phyloP scores from a whole-genome alignment of 2,888 invertebrate genomes.

The Brachyptera risi region DNA sequence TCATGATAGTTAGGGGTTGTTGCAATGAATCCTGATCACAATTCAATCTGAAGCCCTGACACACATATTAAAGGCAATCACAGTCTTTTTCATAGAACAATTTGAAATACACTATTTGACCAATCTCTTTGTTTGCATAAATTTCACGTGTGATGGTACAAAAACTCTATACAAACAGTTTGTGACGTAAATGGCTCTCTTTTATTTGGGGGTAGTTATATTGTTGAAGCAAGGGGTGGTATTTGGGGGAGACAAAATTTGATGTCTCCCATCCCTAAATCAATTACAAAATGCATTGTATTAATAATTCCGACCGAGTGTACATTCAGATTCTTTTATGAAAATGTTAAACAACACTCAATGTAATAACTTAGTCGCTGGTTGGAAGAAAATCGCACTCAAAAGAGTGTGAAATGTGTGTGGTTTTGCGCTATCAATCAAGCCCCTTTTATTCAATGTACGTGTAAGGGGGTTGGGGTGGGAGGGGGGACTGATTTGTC shows the following conservation, averaged over 20 bases:
- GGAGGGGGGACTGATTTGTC: constrained; percentile 13
- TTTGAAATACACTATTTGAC: constrained; percentile 10
- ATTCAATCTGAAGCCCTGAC: neutral
- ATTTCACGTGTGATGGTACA: no score
- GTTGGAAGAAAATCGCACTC: neutral
- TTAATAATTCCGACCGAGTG: constrained; percentile 5
- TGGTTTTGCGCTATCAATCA: neutral
- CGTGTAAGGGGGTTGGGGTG: neutral
- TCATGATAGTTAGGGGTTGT: no score
- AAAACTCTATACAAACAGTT: constrained; percentile 8
- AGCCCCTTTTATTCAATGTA: neutral
- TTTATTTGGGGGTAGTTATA: constrained; percentile 5
- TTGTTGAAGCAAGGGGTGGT: constrained; percentile 1
- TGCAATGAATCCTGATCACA: no score
- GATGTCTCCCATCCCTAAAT: constrained; percentile 6
- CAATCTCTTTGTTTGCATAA: neutral
- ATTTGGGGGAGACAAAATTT: neutral
- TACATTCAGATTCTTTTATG: neutral
- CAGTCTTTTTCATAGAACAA: constrained; percentile 16
- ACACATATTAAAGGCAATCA: constrained; percentile 11
- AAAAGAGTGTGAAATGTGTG: constrained; percentile 17
- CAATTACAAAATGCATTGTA: constrained; percentile 15
- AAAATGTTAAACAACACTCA: constrained; percentile 1
- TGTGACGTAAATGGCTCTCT: constrained; percentile 2
- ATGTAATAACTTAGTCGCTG: neutral